Conservation (phyloP, 2,113 vertebrate species). For the Semicossyphus pulcher region DNA sequence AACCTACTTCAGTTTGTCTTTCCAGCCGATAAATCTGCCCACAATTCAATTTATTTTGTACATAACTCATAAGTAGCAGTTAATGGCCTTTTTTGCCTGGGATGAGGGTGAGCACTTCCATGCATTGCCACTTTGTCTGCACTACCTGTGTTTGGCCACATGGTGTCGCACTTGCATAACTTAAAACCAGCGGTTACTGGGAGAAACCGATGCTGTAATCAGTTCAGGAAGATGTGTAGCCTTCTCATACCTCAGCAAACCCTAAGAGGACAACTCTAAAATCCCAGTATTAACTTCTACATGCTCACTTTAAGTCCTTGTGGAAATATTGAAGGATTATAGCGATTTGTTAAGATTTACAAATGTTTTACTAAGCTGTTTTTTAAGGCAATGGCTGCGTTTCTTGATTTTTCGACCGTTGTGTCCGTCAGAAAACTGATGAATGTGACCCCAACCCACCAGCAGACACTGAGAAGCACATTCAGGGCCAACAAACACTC, state of each 20-base stretch:
- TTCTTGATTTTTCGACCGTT: slow-evolving; percentile 14
- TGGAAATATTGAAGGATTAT: slow-evolving; percentile 54
- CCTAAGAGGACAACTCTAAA: neutral
- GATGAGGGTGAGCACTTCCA: no score
- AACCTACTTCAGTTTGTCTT: neutral
- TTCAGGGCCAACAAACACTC: slow-evolving; percentile 73
- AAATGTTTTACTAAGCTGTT: slow-evolving; percentile 32
- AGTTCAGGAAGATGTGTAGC: neutral
- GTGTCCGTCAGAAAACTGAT: slow-evolving; percentile 26
- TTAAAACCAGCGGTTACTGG: neutral
- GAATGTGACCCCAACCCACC: slow-evolving; percentile 54
- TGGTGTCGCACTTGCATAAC: slow-evolving; percentile 63
- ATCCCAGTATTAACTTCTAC: slow-evolving; percentile 14
- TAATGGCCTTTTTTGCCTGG: neutral
- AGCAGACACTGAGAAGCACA: slow-evolving; percentile 53
- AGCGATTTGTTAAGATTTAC: slow-evolving; percentile 46
- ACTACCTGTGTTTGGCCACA: slow-evolving; percentile 34
- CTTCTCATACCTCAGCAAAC: neutral
- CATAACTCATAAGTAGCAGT: neutral
- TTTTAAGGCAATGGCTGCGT: slow-evolving; percentile 15
- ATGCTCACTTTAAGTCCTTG: slow-evolving; percentile 7
- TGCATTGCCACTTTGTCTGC: neutral
- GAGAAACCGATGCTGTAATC: slow-evolving; percentile 20
- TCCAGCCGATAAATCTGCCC: neutral
- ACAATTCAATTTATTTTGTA: neutral